Percentiles rank a stretch among this genome's conserved stretches.
Conservation (phyloP, 2,797 vertebrate species). For the Periophthalmus magnuspinnatus region DNA sequence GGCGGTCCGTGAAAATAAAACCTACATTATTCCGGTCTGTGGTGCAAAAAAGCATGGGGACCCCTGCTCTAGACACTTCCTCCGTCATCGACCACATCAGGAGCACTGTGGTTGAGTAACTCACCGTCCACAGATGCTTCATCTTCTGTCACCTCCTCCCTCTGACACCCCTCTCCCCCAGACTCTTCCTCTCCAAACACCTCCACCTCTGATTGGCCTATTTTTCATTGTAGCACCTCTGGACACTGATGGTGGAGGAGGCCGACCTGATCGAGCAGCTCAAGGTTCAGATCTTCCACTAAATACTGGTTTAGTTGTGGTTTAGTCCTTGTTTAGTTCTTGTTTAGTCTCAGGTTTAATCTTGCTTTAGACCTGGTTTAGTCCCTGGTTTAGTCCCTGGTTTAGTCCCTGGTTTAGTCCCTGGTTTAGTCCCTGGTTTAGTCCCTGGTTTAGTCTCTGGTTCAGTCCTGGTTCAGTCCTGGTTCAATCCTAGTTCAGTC, state of each 20-base stretch:
- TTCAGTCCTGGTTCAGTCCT: background rate
- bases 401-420: background rate
- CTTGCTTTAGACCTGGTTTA: background rate
- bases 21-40: too few relatives aligned
- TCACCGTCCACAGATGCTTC: background rate
- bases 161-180: fast-evolving
- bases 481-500: too few relatives aligned
- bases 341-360: background rate
- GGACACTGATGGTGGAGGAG: conserved; percentile 98
- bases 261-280: conserved; percentile 92
- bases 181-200: background rate
- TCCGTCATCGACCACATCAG: conserved; percentile 91
- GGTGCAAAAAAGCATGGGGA: too few relatives aligned
- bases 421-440: too few relatives aligned
- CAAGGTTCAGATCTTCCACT: conserved; percentile 74
- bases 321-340: background rate
- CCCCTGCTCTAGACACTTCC: too few relatives aligned
- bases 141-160: background rate
- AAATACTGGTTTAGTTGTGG: background rate
- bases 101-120: conserved; percentile 95
- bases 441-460: background rate
- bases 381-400: background rate
- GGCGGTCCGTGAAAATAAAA: too few relatives aligned
- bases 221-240: conserved; percentile 83
- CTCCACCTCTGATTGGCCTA: background rate